Evolutionary conservation across 2,113 vertebrate genomes (phyloP), one percentile per base, ranked within the genome.

Genomic region (Motacilla alba): DNA sequence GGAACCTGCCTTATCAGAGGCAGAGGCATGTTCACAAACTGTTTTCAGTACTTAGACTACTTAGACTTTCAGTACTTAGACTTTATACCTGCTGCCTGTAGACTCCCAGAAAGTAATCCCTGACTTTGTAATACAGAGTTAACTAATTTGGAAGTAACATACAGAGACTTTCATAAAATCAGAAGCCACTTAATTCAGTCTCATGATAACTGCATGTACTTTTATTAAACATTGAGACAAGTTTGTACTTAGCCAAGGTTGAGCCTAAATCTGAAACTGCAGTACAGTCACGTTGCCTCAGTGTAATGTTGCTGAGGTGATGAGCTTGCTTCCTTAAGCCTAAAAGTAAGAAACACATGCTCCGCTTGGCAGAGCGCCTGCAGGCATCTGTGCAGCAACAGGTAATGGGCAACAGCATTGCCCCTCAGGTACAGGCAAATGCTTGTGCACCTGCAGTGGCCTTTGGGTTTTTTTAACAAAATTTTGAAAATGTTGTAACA

Each of bases 181-280:
- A 3, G 55, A 50, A 90, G 55, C 11, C 70, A 9, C n/a, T 50
- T 31, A 27, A 22, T 23, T 31, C 28, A 62, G 28, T 58, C 11
- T 73, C 39, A 11, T 1, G 0, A 5, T n/a, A 28, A 19, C 22
- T 35, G 8, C 11, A 11, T 33, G 0, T 35, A 7, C 22, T 35
- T 66, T 22, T 7, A 2, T 1, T 21, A 66, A 49, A 16, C 0
- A 1, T 3, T 46, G 21, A 41, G 16, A 35, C 15, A 9, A 0
- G 1, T 22, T 44, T 30, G 43, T 55, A 6, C 17, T 53, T 83
- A 37, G 46, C 20, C 5, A 22, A 5, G 18, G 12, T 9, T 75
- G 30, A 84, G 66, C 55, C 26, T 24, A 23, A 69, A 43, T 50
- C 3, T 23, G 21, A 15, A 55, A 27, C 21, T 44, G 39, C 47